Base-by-base conservation (phyloP, 2,797 vertebrate species). In the Bufotes viridis region DNA sequence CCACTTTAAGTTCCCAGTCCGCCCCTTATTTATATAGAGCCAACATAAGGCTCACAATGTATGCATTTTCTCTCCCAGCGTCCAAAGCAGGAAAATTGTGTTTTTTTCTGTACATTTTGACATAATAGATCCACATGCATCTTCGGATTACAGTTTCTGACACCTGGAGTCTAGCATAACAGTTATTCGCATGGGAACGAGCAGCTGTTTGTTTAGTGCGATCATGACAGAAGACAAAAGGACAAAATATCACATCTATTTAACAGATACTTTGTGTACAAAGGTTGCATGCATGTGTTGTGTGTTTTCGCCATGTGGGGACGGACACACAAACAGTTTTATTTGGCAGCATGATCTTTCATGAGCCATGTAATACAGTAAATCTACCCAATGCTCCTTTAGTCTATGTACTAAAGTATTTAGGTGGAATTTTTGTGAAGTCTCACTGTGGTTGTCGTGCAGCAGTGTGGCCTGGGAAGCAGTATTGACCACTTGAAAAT, bases 161-260 rank as follows among this genome's bases (percentile, higher is more conserved):
- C 42, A 51, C 20, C 42, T 75, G 20, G 72, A 75, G 42, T 51
- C 20, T 49, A 75, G 72, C 42, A 75, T 51, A 51, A 22, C 5
- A 75, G 42, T n/a, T 51, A 20, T 51, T 75, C 42, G 51, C 72
- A 75, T 75, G 72, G 72, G 72, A 75, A 49, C 51, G 72, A 75
- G 42, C 42, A 75, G 72, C 72, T 51, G 72, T 18, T 51, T 5
- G 42, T 10, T 74, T 49, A 74, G 29, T 51, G 49, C 51, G 1
- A 75, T 51, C 20, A 51, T 49, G 12, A 8, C 70, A 74, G 70
- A 42, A 49, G 17, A 29, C 29, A 8, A 34, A 72, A 72, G 9
- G 5, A 34, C 18, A 74, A 20, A 18, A 34, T 20, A 20, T 74
- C 34, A 11, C 9, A 74, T 49, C 22, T 74, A 42, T 74, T 70